Evolutionary conservation across 2,797 vertebrate species (phyloP).

Genomic region (Spinus pinus): DNA sequence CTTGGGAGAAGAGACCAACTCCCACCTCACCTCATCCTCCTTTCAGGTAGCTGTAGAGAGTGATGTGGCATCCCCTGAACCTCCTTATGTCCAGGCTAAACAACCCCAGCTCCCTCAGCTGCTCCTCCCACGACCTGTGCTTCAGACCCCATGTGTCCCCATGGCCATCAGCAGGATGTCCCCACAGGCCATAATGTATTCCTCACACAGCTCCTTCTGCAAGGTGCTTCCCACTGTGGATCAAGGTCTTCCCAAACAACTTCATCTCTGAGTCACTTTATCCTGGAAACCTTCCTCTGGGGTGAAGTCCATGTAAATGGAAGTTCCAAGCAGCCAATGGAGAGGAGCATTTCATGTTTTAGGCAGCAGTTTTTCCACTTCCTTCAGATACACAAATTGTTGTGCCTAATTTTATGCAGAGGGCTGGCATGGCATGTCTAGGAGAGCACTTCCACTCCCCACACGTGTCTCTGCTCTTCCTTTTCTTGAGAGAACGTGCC

Average conservation of each 20-base stretch:
- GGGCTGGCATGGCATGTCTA: not conserved
- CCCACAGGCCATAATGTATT: not conserved
- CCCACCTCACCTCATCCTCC: not conserved
- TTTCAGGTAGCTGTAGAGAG: not conserved
- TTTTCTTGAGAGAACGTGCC: not conserved
- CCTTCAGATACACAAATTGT: not conserved
- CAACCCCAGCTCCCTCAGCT: not conserved
- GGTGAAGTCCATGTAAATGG: rapidly evolving
- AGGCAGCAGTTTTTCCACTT: not conserved
- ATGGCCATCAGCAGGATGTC: not conserved
- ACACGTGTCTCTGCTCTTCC: not conserved
- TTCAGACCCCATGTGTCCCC: not conserved
- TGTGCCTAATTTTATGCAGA: not conserved
- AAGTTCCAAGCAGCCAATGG: not conserved
- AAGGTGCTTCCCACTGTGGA: not conserved
- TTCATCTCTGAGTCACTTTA: not conserved
- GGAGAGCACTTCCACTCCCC: not conserved
- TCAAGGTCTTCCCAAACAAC: not conserved
- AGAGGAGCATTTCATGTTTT: not conserved
- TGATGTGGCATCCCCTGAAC: not conserved
- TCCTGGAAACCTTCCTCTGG: not conserved
- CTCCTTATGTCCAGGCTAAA: not conserved
- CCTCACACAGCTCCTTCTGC: not conserved
- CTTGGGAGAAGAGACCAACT: not conserved
- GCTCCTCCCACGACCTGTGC: not conserved